phyloP scores from a whole-genome alignment of 2,797 vertebrate genomes.

The Nothura maculosa region DNA sequence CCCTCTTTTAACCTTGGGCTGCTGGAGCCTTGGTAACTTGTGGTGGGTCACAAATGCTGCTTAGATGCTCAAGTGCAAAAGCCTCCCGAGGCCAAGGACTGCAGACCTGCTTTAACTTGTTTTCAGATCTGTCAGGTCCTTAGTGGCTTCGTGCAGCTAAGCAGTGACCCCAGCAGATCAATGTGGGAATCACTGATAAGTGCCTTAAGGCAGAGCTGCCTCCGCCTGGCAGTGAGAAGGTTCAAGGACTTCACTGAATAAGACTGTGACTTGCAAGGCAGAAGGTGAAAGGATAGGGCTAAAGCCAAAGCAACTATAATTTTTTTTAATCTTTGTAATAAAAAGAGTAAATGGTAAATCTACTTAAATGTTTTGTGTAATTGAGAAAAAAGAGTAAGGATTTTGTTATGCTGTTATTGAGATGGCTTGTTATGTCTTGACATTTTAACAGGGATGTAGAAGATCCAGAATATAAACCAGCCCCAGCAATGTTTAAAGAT shows the following conservation, averaged over 20 bases:
- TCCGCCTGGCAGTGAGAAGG: background rate
- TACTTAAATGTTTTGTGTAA: background rate
- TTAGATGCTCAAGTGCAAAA: background rate
- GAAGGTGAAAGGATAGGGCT: background rate
- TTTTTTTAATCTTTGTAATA: background rate
- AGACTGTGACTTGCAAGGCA: background rate
- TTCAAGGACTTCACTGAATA: background rate
- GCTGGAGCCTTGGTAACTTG: background rate
- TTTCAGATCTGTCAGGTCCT: background rate
- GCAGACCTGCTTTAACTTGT: background rate
- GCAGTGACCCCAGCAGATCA: conserved; percentile 16
- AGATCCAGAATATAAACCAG: conserved; percentile 98
- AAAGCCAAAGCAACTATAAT: background rate
- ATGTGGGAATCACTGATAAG: background rate
- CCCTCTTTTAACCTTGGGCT: background rate
- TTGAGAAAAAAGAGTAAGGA: background rate
- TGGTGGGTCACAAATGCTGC: background rate
- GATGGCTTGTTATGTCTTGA: conserved; percentile 20
- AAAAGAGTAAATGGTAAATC: background rate
- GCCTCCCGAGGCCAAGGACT: background rate
- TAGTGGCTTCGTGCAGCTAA: background rate
- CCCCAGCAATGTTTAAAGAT: conserved; percentile 96
- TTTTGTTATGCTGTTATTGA: background rate
- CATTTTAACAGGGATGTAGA: conserved; percentile 91
- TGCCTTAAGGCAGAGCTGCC: background rate